These are phyloP conservation scores for Eumeta japonica DNA, from an alignment of 1,140 invertebrate genomes.

Conservation along the genomic window DNA sequence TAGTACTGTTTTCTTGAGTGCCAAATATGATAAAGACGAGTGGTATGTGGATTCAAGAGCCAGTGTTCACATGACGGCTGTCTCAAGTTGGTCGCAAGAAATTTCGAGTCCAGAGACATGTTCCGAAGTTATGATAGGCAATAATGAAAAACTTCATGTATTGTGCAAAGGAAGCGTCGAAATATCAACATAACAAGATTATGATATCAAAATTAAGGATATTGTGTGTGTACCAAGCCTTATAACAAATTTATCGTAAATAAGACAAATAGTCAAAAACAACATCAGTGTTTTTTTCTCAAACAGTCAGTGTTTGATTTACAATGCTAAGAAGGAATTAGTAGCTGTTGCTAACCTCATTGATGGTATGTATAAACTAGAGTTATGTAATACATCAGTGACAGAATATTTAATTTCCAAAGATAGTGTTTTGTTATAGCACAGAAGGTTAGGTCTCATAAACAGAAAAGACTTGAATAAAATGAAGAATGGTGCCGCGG, in stretches of 20 bases:
- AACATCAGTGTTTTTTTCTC: not conserved
- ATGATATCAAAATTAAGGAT: conserved; percentile 2
- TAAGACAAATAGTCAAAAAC: not conserved
- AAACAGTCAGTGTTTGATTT: not conserved
- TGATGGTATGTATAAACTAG: conserved; percentile 6
- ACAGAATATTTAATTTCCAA: not conserved
- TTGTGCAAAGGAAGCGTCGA: not conserved
- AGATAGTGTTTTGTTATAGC: conserved; percentile 5
- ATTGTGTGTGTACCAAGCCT: conserved; percentile 1
- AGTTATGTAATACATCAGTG: not conserved
- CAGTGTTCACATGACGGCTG: conserved; percentile 14
- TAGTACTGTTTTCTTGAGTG: conserved; percentile 11
- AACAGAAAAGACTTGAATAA: conserved; percentile 10
- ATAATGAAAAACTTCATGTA: conserved; percentile 1
- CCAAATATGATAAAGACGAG: conserved; percentile 14
- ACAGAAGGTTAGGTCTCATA: conserved; percentile 11
- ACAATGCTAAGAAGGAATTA: too few relatives aligned
- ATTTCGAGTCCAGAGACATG: not conserved
- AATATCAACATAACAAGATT: not conserved
- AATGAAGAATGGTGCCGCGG: conserved; percentile 12
- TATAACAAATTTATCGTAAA: too few relatives aligned
- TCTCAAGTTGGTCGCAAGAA: conserved; percentile 7
- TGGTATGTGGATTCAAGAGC: conserved; percentile 20
- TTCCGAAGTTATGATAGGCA: conserved; percentile 2
- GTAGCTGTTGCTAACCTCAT: not conserved